A percentile compares a stretch with the other conserved stretches of the same genome.
Evolutionary conservation across 2,888 invertebrate species (phyloP).

Genomic region (Listrodromus nycthemerus): DNA sequence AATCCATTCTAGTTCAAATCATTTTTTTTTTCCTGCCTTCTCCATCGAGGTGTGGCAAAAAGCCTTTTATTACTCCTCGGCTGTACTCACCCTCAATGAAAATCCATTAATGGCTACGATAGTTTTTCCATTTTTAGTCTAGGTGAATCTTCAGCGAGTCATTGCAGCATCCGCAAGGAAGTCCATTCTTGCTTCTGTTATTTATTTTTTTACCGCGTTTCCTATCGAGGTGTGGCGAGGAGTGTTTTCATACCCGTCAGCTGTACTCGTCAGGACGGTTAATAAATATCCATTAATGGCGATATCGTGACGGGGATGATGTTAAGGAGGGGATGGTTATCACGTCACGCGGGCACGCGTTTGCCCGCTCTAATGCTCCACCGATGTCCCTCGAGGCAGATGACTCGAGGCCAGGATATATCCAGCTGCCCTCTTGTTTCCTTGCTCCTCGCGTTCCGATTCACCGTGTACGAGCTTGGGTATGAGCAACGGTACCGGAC

Average conservation of each 20-base stretch:
- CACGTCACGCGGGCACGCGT: constrained; percentile 79
- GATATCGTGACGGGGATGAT: constrained; percentile 54
- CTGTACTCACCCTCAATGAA: constrained; percentile 54
- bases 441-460: constrained; percentile 10
- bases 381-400: constrained; percentile 72
- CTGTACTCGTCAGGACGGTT: constrained; percentile 74
- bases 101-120: too few relatives aligned
- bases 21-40: not conserved
- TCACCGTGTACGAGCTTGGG: not conserved
- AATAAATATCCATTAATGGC: constrained; percentile 83
- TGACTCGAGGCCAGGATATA: constrained; percentile 78
- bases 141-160: not conserved
- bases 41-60: constrained; percentile 21
- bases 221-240: constrained; percentile 26
- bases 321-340: constrained; percentile 80
- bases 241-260: constrained; percentile 60
- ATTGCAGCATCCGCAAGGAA: not conserved
- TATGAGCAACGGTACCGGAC: not conserved
- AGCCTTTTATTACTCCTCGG: constrained; percentile 57
- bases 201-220: not conserved
- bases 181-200: not conserved
- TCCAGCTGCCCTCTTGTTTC: constrained; percentile 79
- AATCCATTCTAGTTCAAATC: not conserved
- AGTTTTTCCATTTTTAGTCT: not conserved
- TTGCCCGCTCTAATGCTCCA: constrained; percentile 66